Conservation (phyloP, 35 echinoderm and acorn worm genomes). For the Eucidaris tribuloides region DNA sequence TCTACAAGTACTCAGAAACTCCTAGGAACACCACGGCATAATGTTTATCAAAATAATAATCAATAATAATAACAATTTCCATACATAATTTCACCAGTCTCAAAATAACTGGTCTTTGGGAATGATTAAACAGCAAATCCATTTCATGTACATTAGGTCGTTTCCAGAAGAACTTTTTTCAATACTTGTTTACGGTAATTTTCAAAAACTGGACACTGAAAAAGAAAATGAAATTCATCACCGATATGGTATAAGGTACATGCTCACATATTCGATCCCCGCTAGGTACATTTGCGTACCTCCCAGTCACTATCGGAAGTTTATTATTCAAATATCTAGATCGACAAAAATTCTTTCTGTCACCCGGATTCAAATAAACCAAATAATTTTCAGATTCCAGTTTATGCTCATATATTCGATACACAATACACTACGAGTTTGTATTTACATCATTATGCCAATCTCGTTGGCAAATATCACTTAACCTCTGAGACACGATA, state of each 20-base stretch:
- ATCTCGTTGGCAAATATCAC: not conserved
- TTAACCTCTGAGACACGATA: not conserved
- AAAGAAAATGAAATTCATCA: not conserved
- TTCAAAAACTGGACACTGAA: not conserved
- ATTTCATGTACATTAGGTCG: not conserved
- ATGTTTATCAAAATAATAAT: too few relatives aligned
- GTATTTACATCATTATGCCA: not conserved
- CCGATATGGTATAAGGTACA: not conserved
- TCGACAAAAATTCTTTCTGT: not conserved
- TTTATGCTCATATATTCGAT: not conserved
- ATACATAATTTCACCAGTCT: too few relatives aligned
- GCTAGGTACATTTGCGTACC: not conserved
- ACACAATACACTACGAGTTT: not conserved
- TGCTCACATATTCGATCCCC: not conserved
- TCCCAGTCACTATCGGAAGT: not conserved
- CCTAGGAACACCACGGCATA: too few relatives aligned
- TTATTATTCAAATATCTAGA: slow-evolving; percentile 3
- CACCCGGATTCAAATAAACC: not conserved
- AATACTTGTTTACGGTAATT: not conserved
- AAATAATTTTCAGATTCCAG: slow-evolving; percentile 1
- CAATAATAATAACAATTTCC: too few relatives aligned
- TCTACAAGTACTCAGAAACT: too few relatives aligned
- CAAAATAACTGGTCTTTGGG: too few relatives aligned
- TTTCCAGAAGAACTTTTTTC: not conserved
- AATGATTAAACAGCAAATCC: not conserved